Conservation (phyloP, 2,797 vertebrate species). For the Pseudopleuronectes americanus region DNA sequence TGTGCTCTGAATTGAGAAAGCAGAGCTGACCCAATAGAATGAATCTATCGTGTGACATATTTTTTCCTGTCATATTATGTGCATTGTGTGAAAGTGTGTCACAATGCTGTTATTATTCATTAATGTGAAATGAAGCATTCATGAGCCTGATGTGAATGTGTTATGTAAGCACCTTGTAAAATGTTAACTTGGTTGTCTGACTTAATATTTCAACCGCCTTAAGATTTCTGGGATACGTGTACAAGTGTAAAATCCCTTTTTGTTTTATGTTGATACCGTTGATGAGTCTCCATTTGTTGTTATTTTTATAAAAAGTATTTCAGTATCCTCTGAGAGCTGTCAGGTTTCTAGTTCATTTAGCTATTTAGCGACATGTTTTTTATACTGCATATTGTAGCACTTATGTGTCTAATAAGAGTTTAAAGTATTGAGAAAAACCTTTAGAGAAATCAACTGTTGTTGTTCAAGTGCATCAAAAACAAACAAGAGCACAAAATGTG, state of each 20-base stretch:
- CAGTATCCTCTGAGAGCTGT: slow-evolving; percentile 82
- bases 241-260: slow-evolving; percentile 81
- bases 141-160: slow-evolving; percentile 74
- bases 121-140: slow-evolving; percentile 67
- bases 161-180: slow-evolving; percentile 76
- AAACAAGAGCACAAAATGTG: slow-evolving; percentile 89
- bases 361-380: slow-evolving; percentile 84
- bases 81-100: slow-evolving; percentile 49
- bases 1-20: slow-evolving; percentile 7
- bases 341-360: slow-evolving; percentile 85
- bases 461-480: slow-evolving; percentile 83
- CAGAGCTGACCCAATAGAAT: slow-evolving; percentile 20
- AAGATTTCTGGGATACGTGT: slow-evolving; percentile 85
- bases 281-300: slow-evolving; percentile 80
- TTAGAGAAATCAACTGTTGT: slow-evolving; percentile 80
- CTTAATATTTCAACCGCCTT: slow-evolving; percentile 88
- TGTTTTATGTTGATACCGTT: slow-evolving; percentile 82
- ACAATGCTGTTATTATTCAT: slow-evolving; percentile 55
- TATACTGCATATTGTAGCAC: slow-evolving; percentile 90
- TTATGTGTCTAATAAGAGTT: slow-evolving; percentile 84
- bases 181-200: slow-evolving; percentile 79
- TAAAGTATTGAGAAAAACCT: slow-evolving; percentile 80
- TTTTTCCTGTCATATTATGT: slow-evolving; percentile 14
- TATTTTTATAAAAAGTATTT: slow-evolving; percentile 82
- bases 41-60: slow-evolving; percentile 23